Percentiles rank a stretch among this genome's conserved stretches.
These are phyloP conservation scores for Lophura nycthemera DNA, from an alignment of 2,113 vertebrate species.

Conservation along the genomic window DNA sequence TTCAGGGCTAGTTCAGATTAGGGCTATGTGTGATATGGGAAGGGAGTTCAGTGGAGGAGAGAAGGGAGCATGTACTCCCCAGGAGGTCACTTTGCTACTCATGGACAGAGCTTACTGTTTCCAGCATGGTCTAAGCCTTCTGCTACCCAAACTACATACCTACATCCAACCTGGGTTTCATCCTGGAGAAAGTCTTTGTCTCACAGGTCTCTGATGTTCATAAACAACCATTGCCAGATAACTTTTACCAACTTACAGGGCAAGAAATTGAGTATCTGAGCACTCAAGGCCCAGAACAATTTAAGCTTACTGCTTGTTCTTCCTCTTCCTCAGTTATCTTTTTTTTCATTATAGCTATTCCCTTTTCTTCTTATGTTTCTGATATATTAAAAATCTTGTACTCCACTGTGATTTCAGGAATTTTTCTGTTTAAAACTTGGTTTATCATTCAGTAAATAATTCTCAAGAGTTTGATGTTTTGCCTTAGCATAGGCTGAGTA, in stretches of 20 bases:
- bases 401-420: neutral
- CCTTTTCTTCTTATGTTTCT: neutral
- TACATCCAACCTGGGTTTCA: neutral
- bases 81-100: neutral
- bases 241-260: neutral
- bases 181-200: neutral
- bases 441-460: neutral
- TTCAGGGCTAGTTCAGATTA: neutral
- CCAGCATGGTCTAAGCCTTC: neutral
- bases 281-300: neutral
- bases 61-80: rapidly evolving
- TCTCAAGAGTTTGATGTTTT: neutral
- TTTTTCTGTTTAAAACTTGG: neutral
- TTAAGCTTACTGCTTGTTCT: neutral
- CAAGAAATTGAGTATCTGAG: neutral
- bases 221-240: neutral
- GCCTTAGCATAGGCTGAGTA: neutral
- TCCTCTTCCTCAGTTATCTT: neutral
- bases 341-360: neutral
- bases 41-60: neutral
- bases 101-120: neutral
- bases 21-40: neutral
- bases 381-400: neutral
- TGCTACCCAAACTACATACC: neutral
- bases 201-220: neutral